A percentile compares a stretch with the other conserved stretches of the same genome.
Conservation (phyloP, 2,797 vertebrate species). For the Odontamblyopus lacepedii region DNA sequence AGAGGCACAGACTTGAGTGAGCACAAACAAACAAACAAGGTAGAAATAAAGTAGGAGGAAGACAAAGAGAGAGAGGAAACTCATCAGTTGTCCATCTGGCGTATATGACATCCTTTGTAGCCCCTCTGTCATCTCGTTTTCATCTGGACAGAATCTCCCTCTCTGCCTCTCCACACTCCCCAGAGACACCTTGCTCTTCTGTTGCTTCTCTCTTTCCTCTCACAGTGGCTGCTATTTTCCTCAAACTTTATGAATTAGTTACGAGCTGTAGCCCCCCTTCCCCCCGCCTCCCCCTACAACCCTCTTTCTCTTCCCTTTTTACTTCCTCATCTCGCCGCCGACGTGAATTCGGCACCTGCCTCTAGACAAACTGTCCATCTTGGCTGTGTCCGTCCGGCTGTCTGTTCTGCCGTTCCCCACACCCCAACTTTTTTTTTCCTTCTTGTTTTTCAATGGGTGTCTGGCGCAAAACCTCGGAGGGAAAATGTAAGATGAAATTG, state of each 20-base stretch:
- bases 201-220: slow-evolving; percentile 49
- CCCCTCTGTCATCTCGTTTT: slow-evolving; percentile 81
- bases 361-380: slow-evolving; percentile 66
- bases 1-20: slow-evolving; percentile 51
- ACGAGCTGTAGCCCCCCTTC: slow-evolving; percentile 69
- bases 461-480: slow-evolving; percentile 47
- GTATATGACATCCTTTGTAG: slow-evolving; percentile 84
- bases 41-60: slow-evolving; percentile 37
- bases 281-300: slow-evolving; percentile 60
- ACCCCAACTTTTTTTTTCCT: not conserved
- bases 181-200: slow-evolving; percentile 73
- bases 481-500: slow-evolving; percentile 56
- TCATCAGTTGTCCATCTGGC: slow-evolving; percentile 82
- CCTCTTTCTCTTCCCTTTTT: slow-evolving; percentile 36
- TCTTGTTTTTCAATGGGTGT: slow-evolving; percentile 36
- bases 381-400: slow-evolving; percentile 51
- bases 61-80: slow-evolving; percentile 69
- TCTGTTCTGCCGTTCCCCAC: slow-evolving; percentile 23
- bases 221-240: slow-evolving; percentile 71
- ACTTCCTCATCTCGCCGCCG: slow-evolving; percentile 62
- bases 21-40: slow-evolving; percentile 75
- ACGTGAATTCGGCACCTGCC: slow-evolving; percentile 73
- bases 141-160: slow-evolving; percentile 78
- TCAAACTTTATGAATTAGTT: slow-evolving; percentile 86
- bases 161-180: slow-evolving; percentile 77